These are phyloP conservation scores for Calameuta idolon DNA, from an alignment of 2,888 invertebrate genomes.

Conservation along the genomic window DNA sequence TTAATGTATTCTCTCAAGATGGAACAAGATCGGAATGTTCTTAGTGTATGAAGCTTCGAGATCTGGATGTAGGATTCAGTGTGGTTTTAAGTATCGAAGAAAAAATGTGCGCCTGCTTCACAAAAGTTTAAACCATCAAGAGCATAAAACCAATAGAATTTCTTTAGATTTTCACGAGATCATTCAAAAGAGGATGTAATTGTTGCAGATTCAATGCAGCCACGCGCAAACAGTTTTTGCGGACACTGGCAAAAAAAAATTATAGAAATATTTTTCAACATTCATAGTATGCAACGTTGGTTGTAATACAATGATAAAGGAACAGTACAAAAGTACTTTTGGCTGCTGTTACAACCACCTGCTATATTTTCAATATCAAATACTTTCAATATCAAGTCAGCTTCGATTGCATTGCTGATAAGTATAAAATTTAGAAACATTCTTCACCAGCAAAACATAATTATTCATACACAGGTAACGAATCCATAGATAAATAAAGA, in stretches of 20 bases:
- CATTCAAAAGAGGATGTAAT: background rate
- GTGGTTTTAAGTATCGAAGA: background rate
- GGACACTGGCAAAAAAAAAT: background rate
- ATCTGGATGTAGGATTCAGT: background rate
- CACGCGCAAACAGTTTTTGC: background rate
- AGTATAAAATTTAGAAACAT: background rate
- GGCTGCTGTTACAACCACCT: background rate
- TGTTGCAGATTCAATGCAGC: background rate
- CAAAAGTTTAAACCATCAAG: background rate
- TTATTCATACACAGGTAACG: background rate
- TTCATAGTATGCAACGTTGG: background rate
- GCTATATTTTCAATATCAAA: background rate
- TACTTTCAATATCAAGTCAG: background rate
- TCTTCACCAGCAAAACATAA: background rate
- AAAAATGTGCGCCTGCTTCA: background rate
- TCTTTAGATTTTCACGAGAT: background rate
- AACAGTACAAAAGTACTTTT: background rate
- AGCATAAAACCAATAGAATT: background rate
- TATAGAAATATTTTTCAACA: background rate
- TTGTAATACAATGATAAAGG: background rate
- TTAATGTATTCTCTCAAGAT: background rate
- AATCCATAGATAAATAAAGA: background rate
- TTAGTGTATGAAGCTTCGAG: background rate
- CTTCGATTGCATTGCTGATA: background rate
- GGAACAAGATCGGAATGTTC: background rate